These are phyloP conservation scores for Trichoplusia ni DNA, from an alignment of 1,140 invertebrate species.

Conservation along the genomic window DNA sequence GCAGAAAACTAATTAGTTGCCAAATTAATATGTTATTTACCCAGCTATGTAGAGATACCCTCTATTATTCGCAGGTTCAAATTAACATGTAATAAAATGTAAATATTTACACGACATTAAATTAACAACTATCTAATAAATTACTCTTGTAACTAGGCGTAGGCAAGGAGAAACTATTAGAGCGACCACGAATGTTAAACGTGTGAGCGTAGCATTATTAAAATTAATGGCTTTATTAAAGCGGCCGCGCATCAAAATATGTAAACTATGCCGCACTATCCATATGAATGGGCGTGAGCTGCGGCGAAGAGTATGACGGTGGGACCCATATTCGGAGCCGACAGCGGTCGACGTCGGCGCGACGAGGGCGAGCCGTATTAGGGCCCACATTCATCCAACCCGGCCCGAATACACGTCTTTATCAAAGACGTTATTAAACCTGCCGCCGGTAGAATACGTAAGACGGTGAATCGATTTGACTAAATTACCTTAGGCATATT, in stretches of 20 bases:
- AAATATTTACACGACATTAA: conserved; percentile 18
- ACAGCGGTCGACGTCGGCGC: conserved; percentile 58
- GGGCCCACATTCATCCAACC: conserved; percentile 57
- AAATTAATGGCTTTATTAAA: conserved; percentile 65
- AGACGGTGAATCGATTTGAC: conserved; percentile 48
- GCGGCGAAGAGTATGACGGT: conserved; percentile 59
- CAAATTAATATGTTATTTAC: not conserved
- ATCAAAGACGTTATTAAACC: conserved; percentile 71
- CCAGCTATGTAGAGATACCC: not conserved
- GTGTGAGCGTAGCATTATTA: conserved; percentile 46
- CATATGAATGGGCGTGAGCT: conserved; percentile 59
- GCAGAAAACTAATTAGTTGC: not conserved
- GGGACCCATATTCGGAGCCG: conserved; percentile 58
- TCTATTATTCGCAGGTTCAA: not conserved
- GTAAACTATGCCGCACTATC: conserved; percentile 63
- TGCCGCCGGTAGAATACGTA: conserved; percentile 52
- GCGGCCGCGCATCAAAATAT: conserved; percentile 56
- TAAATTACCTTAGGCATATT: conserved; percentile 43
- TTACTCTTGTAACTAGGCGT: conserved; percentile 9
- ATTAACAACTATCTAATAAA: conserved; percentile 15
- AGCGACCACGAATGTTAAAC: conserved; percentile 31
- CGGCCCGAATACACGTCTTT: conserved; percentile 60
- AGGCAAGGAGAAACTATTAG: conserved; percentile 36
- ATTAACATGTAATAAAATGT: not conserved
- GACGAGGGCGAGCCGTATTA: conserved; percentile 62